phyloP scores from a whole-genome alignment of 2,113 vertebrate genomes.

The Toxostoma redivivum region DNA sequence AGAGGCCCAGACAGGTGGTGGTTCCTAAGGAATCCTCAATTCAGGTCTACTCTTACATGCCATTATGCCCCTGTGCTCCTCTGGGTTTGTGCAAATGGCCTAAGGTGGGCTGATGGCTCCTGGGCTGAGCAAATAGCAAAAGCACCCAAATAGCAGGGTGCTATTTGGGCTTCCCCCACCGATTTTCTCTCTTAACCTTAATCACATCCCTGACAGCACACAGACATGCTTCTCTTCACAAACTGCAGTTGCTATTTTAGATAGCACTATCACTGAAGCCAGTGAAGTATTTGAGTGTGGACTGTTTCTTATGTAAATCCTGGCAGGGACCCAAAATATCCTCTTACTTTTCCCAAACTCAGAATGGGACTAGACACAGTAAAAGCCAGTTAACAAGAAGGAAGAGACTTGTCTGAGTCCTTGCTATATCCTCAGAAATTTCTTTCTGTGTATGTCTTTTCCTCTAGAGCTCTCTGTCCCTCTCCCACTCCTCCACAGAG shows the following conservation, averaged over 20 bases:
- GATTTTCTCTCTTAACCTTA: background rate
- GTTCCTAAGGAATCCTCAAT: background rate
- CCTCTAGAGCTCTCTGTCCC: background rate
- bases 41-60: background rate
- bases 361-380: background rate
- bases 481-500: background rate
- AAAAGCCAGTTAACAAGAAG: background rate
- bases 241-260: background rate
- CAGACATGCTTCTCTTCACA: background rate
- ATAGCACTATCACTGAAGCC: background rate
- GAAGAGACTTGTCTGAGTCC: background rate
- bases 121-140: no score
- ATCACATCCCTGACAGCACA: background rate
- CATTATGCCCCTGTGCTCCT: background rate
- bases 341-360: background rate
- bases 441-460: background rate
- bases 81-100: background rate
- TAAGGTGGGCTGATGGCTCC: background rate
- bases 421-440: background rate
- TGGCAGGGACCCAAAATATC: background rate
- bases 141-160: no score
- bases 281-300: background rate
- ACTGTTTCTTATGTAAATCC: background rate
- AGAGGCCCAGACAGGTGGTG: background rate
- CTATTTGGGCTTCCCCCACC: rapidly evolving